Percentiles rank a stretch among this genome's conserved stretches.
Conservation (phyloP, 2,888 invertebrate species). For the Ischnus inquisitorius region DNA sequence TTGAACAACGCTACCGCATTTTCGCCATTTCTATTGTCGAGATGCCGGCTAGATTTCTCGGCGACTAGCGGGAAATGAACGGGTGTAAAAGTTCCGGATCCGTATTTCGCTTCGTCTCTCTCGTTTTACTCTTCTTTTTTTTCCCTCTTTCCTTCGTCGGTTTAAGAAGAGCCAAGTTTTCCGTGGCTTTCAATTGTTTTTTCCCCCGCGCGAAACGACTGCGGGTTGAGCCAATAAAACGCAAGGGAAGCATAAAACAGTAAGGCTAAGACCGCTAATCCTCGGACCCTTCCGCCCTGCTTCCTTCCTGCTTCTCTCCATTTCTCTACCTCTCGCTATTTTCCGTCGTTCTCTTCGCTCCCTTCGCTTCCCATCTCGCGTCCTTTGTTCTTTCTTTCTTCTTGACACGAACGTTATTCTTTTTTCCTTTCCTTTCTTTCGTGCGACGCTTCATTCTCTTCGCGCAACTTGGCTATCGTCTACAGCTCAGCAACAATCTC, state of each 20-base stretch:
- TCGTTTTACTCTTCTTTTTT: slow-evolving; percentile 13
- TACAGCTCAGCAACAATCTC: slow-evolving; percentile 23
- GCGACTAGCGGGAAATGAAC: slow-evolving; percentile 55
- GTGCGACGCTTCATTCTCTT: slow-evolving; percentile 51
- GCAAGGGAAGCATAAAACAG: slow-evolving; percentile 74
- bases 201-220: slow-evolving; percentile 69
- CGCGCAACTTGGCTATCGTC: slow-evolving; percentile 41
- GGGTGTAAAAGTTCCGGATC: slow-evolving; percentile 72
- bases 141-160: slow-evolving; percentile 26
- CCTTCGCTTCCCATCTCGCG: slow-evolving; percentile 30
- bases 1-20: slow-evolving; percentile 52
- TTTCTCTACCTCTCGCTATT: slow-evolving; percentile 42
- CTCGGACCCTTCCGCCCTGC: slow-evolving; percentile 67
- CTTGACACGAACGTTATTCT: not conserved
- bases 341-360: slow-evolving; percentile 17
- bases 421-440: slow-evolving; percentile 25
- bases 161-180: slow-evolving; percentile 79
- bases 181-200: slow-evolving; percentile 78
- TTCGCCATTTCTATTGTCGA: slow-evolving; percentile 74
- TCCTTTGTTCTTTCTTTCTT: slow-evolving; percentile 14
- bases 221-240: slow-evolving; percentile 77
- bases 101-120: slow-evolving; percentile 41
- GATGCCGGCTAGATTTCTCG: slow-evolving; percentile 69
- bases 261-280: slow-evolving; percentile 74
- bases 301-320: slow-evolving; percentile 60